Evolutionary conservation across 37 sponge, comb jelly and placozoan species (phyloP).

Genomic region (Corticium candelabrum): DNA sequence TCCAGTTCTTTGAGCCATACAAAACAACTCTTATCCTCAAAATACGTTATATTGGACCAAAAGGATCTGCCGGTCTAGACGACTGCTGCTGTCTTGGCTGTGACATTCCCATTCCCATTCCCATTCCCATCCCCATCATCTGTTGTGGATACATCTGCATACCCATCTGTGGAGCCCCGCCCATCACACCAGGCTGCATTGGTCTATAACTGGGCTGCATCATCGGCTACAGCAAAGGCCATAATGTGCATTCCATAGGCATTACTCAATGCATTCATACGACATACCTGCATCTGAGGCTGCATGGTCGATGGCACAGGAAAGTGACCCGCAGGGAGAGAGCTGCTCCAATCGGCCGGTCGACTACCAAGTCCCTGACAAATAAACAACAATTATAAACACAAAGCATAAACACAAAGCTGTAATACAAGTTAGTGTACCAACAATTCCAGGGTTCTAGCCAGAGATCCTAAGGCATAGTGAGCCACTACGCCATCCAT

Average conservation of each 20-base stretch:
- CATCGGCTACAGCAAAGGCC: not conserved
- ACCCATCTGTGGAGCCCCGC: not conserved
- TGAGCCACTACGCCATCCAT: too few relatives aligned
- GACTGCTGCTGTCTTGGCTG: not conserved
- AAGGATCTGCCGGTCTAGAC: not conserved
- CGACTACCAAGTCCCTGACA: not conserved
- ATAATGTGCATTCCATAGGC: not conserved
- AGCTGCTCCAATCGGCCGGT: not conserved
- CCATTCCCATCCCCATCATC: not conserved
- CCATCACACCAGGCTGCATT: not conserved
- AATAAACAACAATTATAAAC: not conserved
- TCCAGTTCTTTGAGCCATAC: too few relatives aligned
- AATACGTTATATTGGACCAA: not conserved
- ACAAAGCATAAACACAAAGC: not conserved
- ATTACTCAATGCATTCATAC: not conserved
- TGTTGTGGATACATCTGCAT: not conserved
- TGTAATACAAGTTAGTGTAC: too few relatives aligned
- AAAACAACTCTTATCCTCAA: too few relatives aligned
- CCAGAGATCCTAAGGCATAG: too few relatives aligned
- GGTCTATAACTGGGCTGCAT: not conserved
- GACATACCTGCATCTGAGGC: not conserved
- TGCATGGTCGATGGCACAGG: not conserved
- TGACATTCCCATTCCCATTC: slow-evolving; percentile 10
- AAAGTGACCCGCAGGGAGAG: not conserved
- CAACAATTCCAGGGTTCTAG: too few relatives aligned